Conservation (phyloP, 2,113 vertebrate species). For the Solea senegalensis region DNA sequence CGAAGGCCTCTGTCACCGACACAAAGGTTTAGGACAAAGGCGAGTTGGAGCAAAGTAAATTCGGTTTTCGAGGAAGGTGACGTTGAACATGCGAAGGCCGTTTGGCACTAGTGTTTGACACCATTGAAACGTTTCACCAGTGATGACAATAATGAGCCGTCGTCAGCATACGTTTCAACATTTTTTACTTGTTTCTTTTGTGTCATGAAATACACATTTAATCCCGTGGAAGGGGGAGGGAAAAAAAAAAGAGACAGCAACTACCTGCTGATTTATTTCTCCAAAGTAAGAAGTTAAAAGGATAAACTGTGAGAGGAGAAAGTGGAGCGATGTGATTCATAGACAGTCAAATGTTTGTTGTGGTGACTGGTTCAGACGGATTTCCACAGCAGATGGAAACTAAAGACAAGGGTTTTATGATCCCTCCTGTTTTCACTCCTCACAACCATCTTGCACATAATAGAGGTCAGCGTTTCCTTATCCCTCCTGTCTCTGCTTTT, state of each 20-base stretch:
- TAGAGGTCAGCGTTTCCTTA: slow-evolving; percentile 54
- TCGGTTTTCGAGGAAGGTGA: slow-evolving; percentile 7
- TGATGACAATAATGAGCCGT: slow-evolving; percentile 7
- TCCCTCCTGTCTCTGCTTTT: slow-evolving; percentile 54
- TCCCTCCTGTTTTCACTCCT: slow-evolving; percentile 63
- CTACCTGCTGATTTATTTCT: slow-evolving; percentile 17
- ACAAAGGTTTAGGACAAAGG: slow-evolving; percentile 31
- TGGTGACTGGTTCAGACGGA: slow-evolving; percentile 56
- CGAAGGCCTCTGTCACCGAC: slow-evolving; percentile 47
- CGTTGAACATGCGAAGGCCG: not conserved
- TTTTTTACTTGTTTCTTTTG: not conserved
- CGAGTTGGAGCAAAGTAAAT: not conserved
- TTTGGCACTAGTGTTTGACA: not conserved
- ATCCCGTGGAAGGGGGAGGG: not conserved
- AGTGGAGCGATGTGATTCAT: slow-evolving; percentile 50
- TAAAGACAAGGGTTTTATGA: slow-evolving; percentile 59
- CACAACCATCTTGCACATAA: slow-evolving; percentile 53
- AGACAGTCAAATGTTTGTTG: slow-evolving; percentile 54
- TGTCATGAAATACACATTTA: not conserved
- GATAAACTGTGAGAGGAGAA: slow-evolving; percentile 30
- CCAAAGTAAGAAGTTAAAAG: slow-evolving; percentile 28
- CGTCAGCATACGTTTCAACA: not conserved
- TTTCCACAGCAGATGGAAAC: slow-evolving; percentile 59
- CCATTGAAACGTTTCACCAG: not conserved
- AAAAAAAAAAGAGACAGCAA: not conserved